Evolutionary conservation across 1,140 invertebrate species (phyloP).

Genomic region (Thaumetopoea pityocampa): DNA sequence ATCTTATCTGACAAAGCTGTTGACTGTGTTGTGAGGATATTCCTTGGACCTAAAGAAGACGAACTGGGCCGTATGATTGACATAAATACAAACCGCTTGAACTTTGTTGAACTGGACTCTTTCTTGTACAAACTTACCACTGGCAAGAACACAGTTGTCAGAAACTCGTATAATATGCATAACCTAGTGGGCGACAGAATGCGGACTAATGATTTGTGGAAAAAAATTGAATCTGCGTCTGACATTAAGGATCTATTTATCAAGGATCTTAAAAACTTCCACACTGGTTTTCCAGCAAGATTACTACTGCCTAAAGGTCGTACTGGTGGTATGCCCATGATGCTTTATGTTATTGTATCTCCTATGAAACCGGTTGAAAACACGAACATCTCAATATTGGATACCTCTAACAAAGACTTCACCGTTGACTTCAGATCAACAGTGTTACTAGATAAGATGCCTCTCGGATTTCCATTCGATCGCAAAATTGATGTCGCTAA

Average conservation of each 20-base stretch:
- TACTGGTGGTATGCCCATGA: slow-evolving; percentile 77
- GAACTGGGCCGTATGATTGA: slow-evolving; percentile 67
- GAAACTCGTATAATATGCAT: slow-evolving; percentile 73
- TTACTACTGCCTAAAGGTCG: slow-evolving; percentile 79
- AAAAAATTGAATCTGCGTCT: slow-evolving; percentile 47
- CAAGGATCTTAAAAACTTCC: slow-evolving; percentile 53
- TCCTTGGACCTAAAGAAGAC: slow-evolving; percentile 83
- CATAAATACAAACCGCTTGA: slow-evolving; percentile 69
- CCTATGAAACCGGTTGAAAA: slow-evolving; percentile 58
- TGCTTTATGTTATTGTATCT: slow-evolving; percentile 78
- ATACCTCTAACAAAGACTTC: slow-evolving; percentile 43
- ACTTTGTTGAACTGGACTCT: slow-evolving; percentile 77
- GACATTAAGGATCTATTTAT: slow-evolving; percentile 38
- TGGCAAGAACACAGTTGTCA: slow-evolving; percentile 77
- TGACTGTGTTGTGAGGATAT: slow-evolving; percentile 78
- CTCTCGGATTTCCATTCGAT: slow-evolving; percentile 83
- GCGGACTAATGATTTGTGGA: slow-evolving; percentile 63
- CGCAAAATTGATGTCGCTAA: slow-evolving; percentile 73
- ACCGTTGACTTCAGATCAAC: slow-evolving; percentile 52
- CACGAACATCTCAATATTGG: slow-evolving; percentile 43
- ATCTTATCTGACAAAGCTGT: slow-evolving; percentile 76
- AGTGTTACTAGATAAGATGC: slow-evolving; percentile 73
- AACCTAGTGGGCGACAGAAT: slow-evolving; percentile 67
- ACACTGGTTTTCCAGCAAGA: slow-evolving; percentile 78
- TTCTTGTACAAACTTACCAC: slow-evolving; percentile 74